Conservation (phyloP, 2,888 invertebrate species). For the Zootermopsis nevadensis region DNA sequence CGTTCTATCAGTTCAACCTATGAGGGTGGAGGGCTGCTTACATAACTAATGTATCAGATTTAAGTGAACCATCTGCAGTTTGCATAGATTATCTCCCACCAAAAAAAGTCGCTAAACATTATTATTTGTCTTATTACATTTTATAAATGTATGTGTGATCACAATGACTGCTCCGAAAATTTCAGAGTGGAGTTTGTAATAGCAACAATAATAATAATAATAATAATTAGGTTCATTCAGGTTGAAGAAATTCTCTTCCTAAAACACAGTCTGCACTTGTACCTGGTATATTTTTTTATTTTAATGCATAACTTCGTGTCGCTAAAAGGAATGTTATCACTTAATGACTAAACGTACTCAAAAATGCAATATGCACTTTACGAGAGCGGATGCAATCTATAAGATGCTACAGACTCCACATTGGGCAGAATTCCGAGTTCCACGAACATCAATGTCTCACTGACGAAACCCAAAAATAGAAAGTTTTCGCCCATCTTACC, state of each 20-base stretch:
- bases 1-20: conserved; percentile 36
- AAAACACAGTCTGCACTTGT: conserved; percentile 50
- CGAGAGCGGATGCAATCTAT: conserved; percentile 51
- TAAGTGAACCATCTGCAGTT: conserved; percentile 43
- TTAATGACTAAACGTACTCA: conserved; percentile 53
- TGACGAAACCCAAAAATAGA: conserved; percentile 42
- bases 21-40: conserved; percentile 40
- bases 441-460: not conserved
- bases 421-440: conserved; percentile 6
- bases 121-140: conserved; percentile 51
- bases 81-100: conserved; percentile 42
- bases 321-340: conserved; percentile 52
- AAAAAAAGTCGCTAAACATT: conserved; percentile 45
- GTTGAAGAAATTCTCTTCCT: conserved; percentile 49
- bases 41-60: conserved; percentile 42
- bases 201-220: conserved; percentile 31
- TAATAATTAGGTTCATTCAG: conserved; percentile 26
- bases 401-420: conserved; percentile 52
- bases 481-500: conserved; percentile 53
- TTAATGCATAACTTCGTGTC: conserved; percentile 46
- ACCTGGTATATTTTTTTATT: no score
- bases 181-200: conserved; percentile 47
- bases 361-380: conserved; percentile 54
- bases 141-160: conserved; percentile 49
- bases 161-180: conserved; percentile 51